Conservation (phyloP, 92 coral and sea anemone genomes). For the Bergia sp. region DNA sequence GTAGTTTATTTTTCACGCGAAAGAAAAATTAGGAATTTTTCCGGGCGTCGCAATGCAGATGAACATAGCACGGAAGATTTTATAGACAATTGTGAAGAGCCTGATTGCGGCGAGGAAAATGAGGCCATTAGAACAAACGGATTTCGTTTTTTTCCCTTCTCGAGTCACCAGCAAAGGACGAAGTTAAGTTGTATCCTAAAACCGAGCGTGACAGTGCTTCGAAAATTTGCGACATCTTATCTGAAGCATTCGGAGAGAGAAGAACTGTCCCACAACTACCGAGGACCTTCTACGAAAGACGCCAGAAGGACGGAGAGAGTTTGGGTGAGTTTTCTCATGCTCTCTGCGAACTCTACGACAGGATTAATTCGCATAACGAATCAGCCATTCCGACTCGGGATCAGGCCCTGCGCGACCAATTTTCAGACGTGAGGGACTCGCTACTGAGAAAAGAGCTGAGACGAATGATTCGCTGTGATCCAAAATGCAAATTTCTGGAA, state of each 20-base stretch:
- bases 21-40: constrained; percentile 31
- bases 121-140: constrained; percentile 29
- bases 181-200: no score
- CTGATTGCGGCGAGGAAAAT: constrained; percentile 33
- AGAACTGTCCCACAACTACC: constrained; percentile 35
- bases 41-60: constrained; percentile 18
- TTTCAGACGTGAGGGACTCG: constrained; percentile 42
- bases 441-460: constrained; percentile 39
- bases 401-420: constrained; percentile 59
- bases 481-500: constrained; percentile 45
- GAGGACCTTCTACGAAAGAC: constrained; percentile 34
- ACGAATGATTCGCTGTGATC: constrained; percentile 37
- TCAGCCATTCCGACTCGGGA: constrained; percentile 31
- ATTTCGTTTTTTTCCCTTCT: background rate
- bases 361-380: background rate
- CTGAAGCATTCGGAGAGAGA: background rate
- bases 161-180: no score
- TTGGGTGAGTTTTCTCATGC: constrained; percentile 44
- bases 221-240: no score
- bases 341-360: constrained; percentile 32
- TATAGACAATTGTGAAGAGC: constrained; percentile 45
- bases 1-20: constrained; percentile 20
- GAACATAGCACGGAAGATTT: constrained; percentile 47
- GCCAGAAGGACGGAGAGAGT: constrained; percentile 8
- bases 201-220: no score